phyloP scores from a whole-genome alignment of 1,140 invertebrate genomes.

The Aphelenchoides fujianensis region DNA sequence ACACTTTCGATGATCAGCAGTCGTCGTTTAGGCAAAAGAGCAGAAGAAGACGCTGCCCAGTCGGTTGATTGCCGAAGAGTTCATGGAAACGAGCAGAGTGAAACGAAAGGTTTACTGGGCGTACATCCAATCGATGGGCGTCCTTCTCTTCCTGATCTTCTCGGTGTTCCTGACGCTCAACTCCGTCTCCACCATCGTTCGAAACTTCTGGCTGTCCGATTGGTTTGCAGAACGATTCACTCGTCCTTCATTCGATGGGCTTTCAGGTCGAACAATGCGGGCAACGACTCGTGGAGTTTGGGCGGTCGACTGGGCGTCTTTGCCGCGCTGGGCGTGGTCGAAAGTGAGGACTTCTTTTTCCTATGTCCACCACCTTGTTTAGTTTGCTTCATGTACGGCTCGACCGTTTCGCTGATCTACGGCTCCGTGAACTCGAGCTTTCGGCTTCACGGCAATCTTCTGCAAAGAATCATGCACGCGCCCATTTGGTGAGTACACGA shows the following conservation, averaged over 20 bases:
- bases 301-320: constrained; percentile 8
- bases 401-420: constrained; percentile 58
- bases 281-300: background rate
- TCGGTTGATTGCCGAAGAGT: constrained; percentile 46
- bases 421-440: constrained; percentile 70
- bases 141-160: constrained; percentile 23
- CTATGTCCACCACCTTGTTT: background rate
- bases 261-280: constrained; percentile 8
- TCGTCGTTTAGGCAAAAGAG: constrained; percentile 21
- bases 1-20: background rate
- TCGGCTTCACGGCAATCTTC: constrained; percentile 73
- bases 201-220: constrained; percentile 61
- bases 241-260: background rate
- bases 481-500: constrained; percentile 67
- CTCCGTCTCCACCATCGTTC: constrained; percentile 46
- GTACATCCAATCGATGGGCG: constrained; percentile 62
- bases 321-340: background rate
- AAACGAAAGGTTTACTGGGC: constrained; percentile 57
- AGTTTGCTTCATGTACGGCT: constrained; percentile 42
- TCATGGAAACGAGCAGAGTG: constrained; percentile 58
- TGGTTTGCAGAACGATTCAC: constrained; percentile 62
- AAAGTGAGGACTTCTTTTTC: constrained; percentile 1
- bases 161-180: constrained; percentile 53
- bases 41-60: background rate
- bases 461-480: constrained; percentile 73